phyloP scores from a whole-genome alignment of 1,140 invertebrate genomes.

The Teleogryllus occipitalis region DNA sequence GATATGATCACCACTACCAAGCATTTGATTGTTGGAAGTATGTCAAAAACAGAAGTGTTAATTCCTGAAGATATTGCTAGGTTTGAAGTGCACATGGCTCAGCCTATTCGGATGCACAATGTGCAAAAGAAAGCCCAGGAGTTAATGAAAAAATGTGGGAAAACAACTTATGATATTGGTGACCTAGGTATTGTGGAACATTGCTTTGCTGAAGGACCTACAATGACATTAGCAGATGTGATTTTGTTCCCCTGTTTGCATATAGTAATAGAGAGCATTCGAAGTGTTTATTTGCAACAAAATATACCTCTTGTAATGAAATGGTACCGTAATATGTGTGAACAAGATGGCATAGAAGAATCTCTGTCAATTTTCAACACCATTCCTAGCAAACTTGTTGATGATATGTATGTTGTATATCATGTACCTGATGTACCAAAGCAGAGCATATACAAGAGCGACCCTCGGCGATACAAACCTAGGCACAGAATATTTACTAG shows the following conservation, averaged over 20 bases:
- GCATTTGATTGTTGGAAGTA: constrained; percentile 23
- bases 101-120: constrained; percentile 80
- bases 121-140: constrained; percentile 64
- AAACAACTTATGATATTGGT: background rate
- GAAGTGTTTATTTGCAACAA: constrained; percentile 34
- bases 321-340: constrained; percentile 48
- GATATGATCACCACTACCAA: constrained; percentile 56
- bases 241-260: constrained; percentile 66
- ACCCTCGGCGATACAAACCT: constrained; percentile 65
- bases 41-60: constrained; percentile 15
- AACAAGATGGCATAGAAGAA: constrained; percentile 21
- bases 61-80: constrained; percentile 56
- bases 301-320: constrained; percentile 53
- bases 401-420: constrained; percentile 21
- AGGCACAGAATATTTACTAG: constrained; percentile 62
- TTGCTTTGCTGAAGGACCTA: constrained; percentile 72
- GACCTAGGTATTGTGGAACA: constrained; percentile 45
- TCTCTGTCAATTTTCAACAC: constrained; percentile 13
- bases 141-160: background rate
- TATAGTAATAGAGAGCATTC: constrained; percentile 47
- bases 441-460: constrained; percentile 69
- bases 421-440: constrained; percentile 37
- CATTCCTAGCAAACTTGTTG: constrained; percentile 11
- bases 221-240: constrained; percentile 75
- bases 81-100: constrained; percentile 79